These are phyloP conservation scores for Siderastrea siderea DNA, from an alignment of 92 coral and sea anemone species.

Conservation along the genomic window DNA sequence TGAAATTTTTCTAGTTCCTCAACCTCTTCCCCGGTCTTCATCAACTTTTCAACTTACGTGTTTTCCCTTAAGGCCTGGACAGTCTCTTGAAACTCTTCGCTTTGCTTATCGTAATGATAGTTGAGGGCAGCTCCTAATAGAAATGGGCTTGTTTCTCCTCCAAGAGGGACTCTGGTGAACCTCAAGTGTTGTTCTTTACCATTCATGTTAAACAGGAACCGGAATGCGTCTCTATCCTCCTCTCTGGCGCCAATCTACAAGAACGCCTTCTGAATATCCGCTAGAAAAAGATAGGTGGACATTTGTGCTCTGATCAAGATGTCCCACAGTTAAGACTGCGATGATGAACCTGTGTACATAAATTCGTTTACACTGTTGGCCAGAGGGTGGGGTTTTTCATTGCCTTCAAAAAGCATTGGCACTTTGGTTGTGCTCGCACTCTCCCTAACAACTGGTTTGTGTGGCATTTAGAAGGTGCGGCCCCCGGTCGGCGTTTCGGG, in stretches of 20 bases:
- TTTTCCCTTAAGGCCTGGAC: too few relatives aligned
- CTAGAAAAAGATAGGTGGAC: constrained; percentile 48
- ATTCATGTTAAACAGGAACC: too few relatives aligned
- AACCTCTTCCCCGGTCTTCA: background rate
- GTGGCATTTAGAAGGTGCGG: background rate
- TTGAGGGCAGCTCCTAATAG: too few relatives aligned
- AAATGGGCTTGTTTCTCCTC: too few relatives aligned
- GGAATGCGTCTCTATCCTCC: background rate
- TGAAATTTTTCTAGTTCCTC: constrained; percentile 54
- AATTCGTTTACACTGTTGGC: constrained; percentile 69
- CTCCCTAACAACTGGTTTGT: background rate
- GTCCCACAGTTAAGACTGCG: constrained; percentile 72
- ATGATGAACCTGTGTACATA: constrained; percentile 48
- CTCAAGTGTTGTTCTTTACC: too few relatives aligned
- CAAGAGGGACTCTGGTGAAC: too few relatives aligned
- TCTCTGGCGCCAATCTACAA: background rate
- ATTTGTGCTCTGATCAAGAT: constrained; percentile 70
- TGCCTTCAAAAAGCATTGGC: background rate
- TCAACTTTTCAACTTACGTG: constrained; percentile 30
- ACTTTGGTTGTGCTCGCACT: background rate
- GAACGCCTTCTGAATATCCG: constrained; percentile 7
- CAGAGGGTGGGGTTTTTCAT: background rate
- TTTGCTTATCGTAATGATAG: too few relatives aligned
- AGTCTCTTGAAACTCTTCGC: too few relatives aligned
- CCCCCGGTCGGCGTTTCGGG: constrained; percentile 5